A percentile compares a stretch with the other conserved stretches of the same genome.
These are phyloP conservation scores for Malacosoma neustria DNA, from an alignment of 2,888 invertebrate species.

Conservation along the genomic window DNA sequence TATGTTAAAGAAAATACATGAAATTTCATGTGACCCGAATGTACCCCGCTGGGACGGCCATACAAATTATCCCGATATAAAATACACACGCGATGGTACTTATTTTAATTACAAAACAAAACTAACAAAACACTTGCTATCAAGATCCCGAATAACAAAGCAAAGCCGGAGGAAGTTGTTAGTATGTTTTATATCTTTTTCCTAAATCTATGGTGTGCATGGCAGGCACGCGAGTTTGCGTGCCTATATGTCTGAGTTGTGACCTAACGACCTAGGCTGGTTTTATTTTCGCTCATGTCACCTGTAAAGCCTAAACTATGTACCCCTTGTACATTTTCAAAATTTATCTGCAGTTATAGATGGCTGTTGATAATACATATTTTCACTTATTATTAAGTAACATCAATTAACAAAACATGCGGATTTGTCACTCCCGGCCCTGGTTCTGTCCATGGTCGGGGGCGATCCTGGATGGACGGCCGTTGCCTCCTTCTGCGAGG, in stretches of 20 bases:
- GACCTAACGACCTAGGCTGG: slow-evolving; percentile 27
- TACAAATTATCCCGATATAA: background rate
- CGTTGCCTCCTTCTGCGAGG: too few species aligned
- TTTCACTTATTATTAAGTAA: too few species aligned
- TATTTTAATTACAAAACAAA: slow-evolving; percentile 1
- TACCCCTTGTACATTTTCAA: too few species aligned
- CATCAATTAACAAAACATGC: too few species aligned
- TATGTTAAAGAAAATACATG: background rate
- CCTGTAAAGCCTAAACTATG: background rate
- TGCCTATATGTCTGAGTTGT: slow-evolving; percentile 23
- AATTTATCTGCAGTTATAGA: too few species aligned
- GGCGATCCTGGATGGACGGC: too few species aligned
- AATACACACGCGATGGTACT: background rate
- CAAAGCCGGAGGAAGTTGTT: slow-evolving; percentile 2
- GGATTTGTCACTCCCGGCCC: too few species aligned
- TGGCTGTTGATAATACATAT: too few species aligned
- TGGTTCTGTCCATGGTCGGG: too few species aligned
- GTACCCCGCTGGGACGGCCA: background rate
- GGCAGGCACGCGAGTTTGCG: slow-evolving; percentile 36
- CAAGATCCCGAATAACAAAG: slow-evolving; percentile 4
- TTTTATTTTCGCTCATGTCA: background rate
- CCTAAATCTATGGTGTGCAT: slow-evolving; percentile 11
- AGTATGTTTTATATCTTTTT: slow-evolving; percentile 11
- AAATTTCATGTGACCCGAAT: background rate
- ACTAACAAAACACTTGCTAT: slow-evolving; percentile 4